A percentile compares a stretch with the other conserved stretches of the same genome.
phyloP scores from a whole-genome alignment of 1,140 invertebrate genomes.

The Drosophila chauvacae region DNA sequence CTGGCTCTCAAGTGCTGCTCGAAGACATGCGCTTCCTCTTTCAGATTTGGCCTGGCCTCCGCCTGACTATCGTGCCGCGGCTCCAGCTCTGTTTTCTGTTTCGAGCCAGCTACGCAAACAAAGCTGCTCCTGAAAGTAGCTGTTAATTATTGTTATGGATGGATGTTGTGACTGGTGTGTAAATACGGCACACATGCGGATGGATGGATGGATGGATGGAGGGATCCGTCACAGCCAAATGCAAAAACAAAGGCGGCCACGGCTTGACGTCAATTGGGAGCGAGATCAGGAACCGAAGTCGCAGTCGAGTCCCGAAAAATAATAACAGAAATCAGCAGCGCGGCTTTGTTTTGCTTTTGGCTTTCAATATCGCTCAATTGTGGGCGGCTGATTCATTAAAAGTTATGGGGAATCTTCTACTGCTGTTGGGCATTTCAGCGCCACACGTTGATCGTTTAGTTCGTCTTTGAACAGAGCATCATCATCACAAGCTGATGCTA shows the following conservation, averaged over 20 bases:
- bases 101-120: slow-evolving; percentile 68
- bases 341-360: slow-evolving; percentile 44
- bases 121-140: slow-evolving; percentile 74
- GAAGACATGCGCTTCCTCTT: slow-evolving; percentile 79
- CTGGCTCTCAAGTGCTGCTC: slow-evolving; percentile 66
- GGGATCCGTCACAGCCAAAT: slow-evolving; percentile 45
- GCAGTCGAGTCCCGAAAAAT: slow-evolving; percentile 26
- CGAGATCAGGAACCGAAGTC: slow-evolving; percentile 49
- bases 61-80: slow-evolving; percentile 31
- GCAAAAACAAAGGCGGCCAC: slow-evolving; percentile 46
- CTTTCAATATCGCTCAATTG: slow-evolving; percentile 32
- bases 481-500: slow-evolving; percentile 56
- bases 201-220: slow-evolving; percentile 36
- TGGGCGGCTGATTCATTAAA: slow-evolving; percentile 58
- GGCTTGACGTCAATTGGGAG: slow-evolving; percentile 66
- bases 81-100: slow-evolving; percentile 53
- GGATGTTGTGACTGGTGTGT: slow-evolving; percentile 56
- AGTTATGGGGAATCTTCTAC: slow-evolving; percentile 41
- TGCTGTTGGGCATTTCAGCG: slow-evolving; percentile 25
- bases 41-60: slow-evolving; percentile 34
- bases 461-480: neutral
- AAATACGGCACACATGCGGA: slow-evolving; percentile 60
- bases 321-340: slow-evolving; percentile 7
- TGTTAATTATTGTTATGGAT: slow-evolving; percentile 56
- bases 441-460: slow-evolving; percentile 23